phyloP scores from a whole-genome alignment of 2,797 vertebrate species.

The Chaunax sp. region DNA sequence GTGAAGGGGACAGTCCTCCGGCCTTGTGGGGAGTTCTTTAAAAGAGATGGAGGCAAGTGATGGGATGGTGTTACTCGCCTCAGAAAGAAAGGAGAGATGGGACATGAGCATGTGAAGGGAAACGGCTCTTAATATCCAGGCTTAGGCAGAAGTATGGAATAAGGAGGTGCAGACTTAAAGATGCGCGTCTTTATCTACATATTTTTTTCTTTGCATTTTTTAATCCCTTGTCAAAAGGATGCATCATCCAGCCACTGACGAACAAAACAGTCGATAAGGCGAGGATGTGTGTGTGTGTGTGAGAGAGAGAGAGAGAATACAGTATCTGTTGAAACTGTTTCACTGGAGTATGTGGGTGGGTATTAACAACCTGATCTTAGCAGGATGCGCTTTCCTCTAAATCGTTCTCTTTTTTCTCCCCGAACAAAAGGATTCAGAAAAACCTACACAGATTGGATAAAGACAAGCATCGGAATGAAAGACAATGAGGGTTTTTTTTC shows the following conservation, averaged over 20 bases:
- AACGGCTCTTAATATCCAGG: slow-evolving; percentile 41
- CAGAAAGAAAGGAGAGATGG: slow-evolving; percentile 30
- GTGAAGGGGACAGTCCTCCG: slow-evolving; percentile 34
- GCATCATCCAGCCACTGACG: slow-evolving; percentile 65
- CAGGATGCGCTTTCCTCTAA: slow-evolving; percentile 81
- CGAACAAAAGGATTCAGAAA: slow-evolving; percentile 83
- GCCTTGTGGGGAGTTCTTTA: slow-evolving; percentile 41
- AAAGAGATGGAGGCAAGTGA: slow-evolving; percentile 59
- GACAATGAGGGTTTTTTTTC: slow-evolving; percentile 52
- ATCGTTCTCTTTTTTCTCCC: slow-evolving; percentile 58
- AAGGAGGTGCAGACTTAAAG: slow-evolving; percentile 60
- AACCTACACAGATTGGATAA: slow-evolving; percentile 86
- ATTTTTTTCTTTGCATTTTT: slow-evolving; percentile 73
- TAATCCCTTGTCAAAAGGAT: slow-evolving; percentile 79
- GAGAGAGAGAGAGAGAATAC: slow-evolving; percentile 56
- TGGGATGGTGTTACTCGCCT: slow-evolving; percentile 42
- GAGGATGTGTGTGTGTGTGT: slow-evolving; percentile 33
- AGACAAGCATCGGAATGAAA: slow-evolving; percentile 82
- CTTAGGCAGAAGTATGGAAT: slow-evolving; percentile 49
- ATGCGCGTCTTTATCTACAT: slow-evolving; percentile 66
- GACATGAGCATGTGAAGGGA: neutral
- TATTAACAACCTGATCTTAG: slow-evolving; percentile 88
- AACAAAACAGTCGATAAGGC: slow-evolving; percentile 75
- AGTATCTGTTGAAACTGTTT: slow-evolving; percentile 83
- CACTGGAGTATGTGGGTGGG: slow-evolving; percentile 84